Percentiles rank a stretch among this genome's conserved stretches.
Evolutionary conservation across 1,140 invertebrate species (phyloP).

Genomic region (Leptopilina boulardi): DNA sequence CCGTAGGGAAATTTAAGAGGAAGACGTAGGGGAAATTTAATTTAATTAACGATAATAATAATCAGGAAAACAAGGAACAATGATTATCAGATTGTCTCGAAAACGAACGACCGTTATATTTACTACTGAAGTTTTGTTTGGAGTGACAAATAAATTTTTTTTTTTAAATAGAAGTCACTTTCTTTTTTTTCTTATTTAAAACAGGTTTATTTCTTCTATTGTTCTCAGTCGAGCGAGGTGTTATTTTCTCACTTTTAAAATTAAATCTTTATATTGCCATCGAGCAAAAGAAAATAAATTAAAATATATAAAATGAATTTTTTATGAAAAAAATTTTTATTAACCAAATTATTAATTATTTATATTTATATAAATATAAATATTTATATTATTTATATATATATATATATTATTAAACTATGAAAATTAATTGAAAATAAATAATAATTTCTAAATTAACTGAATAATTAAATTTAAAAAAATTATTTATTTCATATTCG

Average conservation of each 20-base stretch:
- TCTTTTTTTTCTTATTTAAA: neutral
- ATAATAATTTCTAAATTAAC: too few species aligned
- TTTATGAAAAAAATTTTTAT: too few species aligned
- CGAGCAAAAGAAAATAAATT: neutral
- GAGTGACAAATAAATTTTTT: slow-evolving; percentile 35
- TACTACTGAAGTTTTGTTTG: neutral
- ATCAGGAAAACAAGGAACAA: slow-evolving; percentile 5
- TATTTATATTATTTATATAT: too few species aligned
- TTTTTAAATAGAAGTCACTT: neutral
- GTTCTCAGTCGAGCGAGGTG: slow-evolving; percentile 15
- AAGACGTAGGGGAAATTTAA: too few species aligned
- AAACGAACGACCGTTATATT: neutral
- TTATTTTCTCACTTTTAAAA: neutral
- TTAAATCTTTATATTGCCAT: neutral
- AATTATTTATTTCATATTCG: too few species aligned
- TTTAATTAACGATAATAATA: slow-evolving; percentile 1
- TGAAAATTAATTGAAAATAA: too few species aligned
- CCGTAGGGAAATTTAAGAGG: too few species aligned
- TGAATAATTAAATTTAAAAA: too few species aligned
- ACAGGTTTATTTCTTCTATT: slow-evolving; percentile 4
- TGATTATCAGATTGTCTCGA: neutral
- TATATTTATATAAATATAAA: too few species aligned
- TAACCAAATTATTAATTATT: too few species aligned
- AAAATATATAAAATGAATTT: too few species aligned
- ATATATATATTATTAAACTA: too few species aligned